Conservation (phyloP, 2,113 vertebrate species). For the Ochotona curzoniae region DNA sequence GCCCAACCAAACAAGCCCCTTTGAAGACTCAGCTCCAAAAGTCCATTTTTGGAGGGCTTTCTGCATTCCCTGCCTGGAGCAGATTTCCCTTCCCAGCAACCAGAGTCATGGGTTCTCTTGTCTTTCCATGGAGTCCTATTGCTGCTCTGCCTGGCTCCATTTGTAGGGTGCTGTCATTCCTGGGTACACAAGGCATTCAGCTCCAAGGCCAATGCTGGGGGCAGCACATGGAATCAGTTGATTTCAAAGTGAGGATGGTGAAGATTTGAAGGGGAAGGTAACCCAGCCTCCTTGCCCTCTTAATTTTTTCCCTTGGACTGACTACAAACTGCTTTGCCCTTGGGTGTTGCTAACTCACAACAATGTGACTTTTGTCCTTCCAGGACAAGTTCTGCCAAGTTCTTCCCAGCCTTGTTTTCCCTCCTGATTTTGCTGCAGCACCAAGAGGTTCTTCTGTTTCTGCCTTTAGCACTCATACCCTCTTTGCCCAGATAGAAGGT, state of each 20-base stretch:
- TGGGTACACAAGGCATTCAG: accelerated
- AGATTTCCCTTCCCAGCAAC: background rate
- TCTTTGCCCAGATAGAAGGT: background rate
- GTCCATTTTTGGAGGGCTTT: background rate
- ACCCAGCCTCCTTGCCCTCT: background rate
- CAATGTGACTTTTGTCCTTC: background rate
- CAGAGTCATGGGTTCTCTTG: background rate
- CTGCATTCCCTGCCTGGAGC: background rate
- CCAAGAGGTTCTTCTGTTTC: background rate
- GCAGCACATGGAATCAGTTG: background rate
- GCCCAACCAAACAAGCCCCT: background rate
- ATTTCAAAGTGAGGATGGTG: background rate
- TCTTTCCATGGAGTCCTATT: background rate
- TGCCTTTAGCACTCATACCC: background rate
- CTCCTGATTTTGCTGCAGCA: background rate
- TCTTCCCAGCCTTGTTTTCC: background rate
- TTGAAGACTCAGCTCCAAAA: background rate
- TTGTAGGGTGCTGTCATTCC: too few species aligned
- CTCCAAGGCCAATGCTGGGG: too few species aligned
- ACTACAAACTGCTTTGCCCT: background rate
- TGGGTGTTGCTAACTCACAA: background rate
- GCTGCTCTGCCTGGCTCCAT: background rate
- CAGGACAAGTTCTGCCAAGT: background rate
- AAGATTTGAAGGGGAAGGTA: background rate
- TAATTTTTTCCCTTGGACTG: background rate